Evolutionary conservation across 2,113 vertebrate genomes (phyloP), one percentile per base, ranked within the genome.

Genomic region (Micromys minutus): DNA sequence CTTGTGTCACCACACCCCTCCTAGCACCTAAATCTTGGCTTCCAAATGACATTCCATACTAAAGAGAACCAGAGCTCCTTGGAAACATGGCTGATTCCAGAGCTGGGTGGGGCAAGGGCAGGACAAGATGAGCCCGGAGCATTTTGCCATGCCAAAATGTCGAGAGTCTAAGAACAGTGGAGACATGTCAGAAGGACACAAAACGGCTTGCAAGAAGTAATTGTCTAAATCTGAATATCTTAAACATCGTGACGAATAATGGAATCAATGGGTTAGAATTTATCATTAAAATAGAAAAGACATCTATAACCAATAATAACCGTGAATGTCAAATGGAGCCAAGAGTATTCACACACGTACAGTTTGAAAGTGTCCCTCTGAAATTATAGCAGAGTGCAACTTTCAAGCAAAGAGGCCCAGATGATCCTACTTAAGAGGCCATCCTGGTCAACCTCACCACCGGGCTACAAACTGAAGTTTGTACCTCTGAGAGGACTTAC

Each of bases 21-120:
- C 86, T 59, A 94, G 47, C 55, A 75, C 34, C 69, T 71, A 95
- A 72, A 74, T 91, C 50, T 80, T 96, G 63, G 63, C 92, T 95
- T 87, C 74, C 55, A 83, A 89, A 45, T 63, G 59, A 72, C 61
- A 93, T 93, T 89, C 71, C n/a, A 3, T 61, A 76, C 57, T 67
- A 36, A 91, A n/a, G 89, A 31, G 47, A 85, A 76, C 21, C n/a
- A 79, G 52, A 2, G 52, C 6, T 89, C 42, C 72, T 90, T 26
- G 10, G 67, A 72, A 84, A 93, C 90, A 84, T 47, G 69, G 42
- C 59, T 87, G 79, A 75, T 57, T 86, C 84, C 42, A 84, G 57
- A 65, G 45, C 42, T 77, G 71, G 59, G 87, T 50, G 22, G 76
- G 39, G 50, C 42, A 89, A n/a, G 17, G 50, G 71, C 76, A 52